These are phyloP conservation scores for Zeugodacus cucurbitae DNA, from an alignment of 1,140 invertebrate genomes.

Conservation along the genomic window DNA sequence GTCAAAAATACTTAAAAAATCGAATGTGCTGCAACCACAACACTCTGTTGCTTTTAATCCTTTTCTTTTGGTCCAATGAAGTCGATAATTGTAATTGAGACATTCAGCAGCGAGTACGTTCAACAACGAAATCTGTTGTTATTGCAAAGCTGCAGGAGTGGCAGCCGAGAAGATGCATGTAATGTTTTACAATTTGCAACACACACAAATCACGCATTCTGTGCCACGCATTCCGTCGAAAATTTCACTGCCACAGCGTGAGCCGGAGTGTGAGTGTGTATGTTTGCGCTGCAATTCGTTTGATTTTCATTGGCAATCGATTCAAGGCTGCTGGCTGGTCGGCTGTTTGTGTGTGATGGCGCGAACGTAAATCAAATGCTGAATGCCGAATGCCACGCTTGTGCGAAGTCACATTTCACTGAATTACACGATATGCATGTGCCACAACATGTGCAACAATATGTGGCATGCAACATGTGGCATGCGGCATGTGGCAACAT, in stretches of 20 bases:
- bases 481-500: conserved; percentile 12
- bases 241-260: not conserved
- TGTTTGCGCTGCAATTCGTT: not conserved
- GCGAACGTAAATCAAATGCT: not conserved
- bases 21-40: no score
- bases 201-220: conserved; percentile 6
- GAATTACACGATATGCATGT: not conserved
- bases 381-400: not conserved
- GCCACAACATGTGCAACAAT: not conserved
- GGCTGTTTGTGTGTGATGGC: not conserved
- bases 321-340: not conserved
- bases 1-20: no score
- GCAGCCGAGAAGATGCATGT: not conserved
- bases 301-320: not conserved
- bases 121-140: not conserved
- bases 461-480: not conserved
- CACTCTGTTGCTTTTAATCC: no score
- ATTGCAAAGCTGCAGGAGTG: no score
- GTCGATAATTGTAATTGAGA: not conserved
- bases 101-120: not conserved
- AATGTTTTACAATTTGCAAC: not conserved
- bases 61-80: no score
- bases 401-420: not conserved
- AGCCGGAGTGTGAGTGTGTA: not conserved
- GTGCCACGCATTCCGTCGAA: not conserved